Conservation (phyloP, 1,140 invertebrate genomes). For the Listronotus bonariensis region DNA sequence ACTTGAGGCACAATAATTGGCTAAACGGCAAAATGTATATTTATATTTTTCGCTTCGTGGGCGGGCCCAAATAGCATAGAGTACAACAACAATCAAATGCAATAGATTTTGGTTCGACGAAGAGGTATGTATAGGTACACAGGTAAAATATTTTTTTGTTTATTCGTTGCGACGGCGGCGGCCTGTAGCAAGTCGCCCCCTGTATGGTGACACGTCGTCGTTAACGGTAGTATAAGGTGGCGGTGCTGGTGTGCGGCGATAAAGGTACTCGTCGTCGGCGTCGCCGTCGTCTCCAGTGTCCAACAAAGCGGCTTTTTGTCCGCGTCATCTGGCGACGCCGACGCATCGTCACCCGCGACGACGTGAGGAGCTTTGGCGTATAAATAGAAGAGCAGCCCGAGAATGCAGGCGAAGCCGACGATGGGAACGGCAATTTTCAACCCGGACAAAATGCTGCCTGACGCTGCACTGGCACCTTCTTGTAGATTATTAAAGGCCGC, state of each 20-base stretch:
- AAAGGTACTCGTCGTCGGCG: neutral
- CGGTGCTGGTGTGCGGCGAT: neutral
- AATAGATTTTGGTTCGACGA: no score
- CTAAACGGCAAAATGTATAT: no score
- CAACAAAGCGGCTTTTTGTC: neutral
- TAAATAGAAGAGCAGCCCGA: constrained; percentile 1
- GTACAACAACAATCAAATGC: no score
- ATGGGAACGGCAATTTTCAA: constrained; percentile 2
- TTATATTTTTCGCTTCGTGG: no score
- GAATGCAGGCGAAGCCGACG: constrained; percentile 1
- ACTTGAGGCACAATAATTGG: no score
- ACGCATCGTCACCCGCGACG: neutral
- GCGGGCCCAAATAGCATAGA: no score
- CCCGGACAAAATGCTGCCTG: neutral
- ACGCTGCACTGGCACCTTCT: constrained; percentile 5
- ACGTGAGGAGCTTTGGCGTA: neutral
- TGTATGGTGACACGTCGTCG: neutral
- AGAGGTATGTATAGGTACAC: no score
- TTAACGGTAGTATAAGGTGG: neutral
- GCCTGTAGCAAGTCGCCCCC: neutral
- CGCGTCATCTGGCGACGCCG: neutral
- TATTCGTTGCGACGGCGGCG: no score
- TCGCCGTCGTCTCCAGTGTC: neutral
- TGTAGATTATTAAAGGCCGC: constrained; percentile 4
- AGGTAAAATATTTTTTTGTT: no score